Percentiles rank a stretch among this genome's conserved stretches.
These are phyloP conservation scores for Schizopygopsis malacanthus DNA, from an alignment of 2,797 vertebrate species.

Conservation along the genomic window DNA sequence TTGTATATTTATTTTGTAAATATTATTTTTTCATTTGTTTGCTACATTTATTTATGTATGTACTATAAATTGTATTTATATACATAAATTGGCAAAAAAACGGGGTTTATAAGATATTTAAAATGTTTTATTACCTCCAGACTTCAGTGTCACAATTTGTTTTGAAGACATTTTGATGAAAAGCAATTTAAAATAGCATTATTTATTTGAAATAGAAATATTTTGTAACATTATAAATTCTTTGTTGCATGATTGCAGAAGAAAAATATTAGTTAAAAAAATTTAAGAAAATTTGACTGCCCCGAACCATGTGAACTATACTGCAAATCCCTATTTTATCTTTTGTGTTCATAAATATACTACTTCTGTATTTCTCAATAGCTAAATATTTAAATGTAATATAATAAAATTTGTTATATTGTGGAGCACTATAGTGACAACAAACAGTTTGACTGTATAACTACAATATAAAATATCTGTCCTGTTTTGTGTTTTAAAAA, in stretches of 20 bases:
- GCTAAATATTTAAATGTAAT: not conserved
- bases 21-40: not conserved
- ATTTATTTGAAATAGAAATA: not conserved
- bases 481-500: constrained; percentile 10
- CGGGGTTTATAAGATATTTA: not conserved
- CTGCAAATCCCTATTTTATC: not conserved
- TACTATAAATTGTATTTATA: not conserved
- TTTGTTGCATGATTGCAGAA: not conserved
- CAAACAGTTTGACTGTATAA: not conserved
- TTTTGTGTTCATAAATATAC: not conserved
- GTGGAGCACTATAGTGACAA: not conserved
- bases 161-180: not conserved
- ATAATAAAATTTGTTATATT: not conserved
- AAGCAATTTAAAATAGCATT: not conserved
- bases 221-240: not conserved
- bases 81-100: not conserved
- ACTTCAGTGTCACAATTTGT: not conserved
- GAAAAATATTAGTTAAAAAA: not conserved
- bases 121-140: not conserved
- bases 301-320: not conserved
- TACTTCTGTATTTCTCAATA: not conserved
- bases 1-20: not conserved
- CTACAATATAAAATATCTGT: not conserved
- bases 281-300: not conserved
- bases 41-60: not conserved